Conservation (phyloP, 2,113 vertebrate species). For the Condylura cristata region DNA sequence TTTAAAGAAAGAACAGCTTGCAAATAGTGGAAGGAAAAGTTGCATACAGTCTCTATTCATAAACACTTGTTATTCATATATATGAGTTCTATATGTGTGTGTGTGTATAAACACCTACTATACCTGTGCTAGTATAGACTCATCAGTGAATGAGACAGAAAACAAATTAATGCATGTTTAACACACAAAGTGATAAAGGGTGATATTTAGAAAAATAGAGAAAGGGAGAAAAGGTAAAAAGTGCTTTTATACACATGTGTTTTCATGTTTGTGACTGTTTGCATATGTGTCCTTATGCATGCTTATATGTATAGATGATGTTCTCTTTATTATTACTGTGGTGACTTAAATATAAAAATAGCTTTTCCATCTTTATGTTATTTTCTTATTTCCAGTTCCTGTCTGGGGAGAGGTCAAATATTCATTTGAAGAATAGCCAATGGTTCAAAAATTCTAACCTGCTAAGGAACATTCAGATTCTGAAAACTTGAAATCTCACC, state of each 20-base stretch:
- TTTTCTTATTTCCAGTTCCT: conserved; percentile 16
- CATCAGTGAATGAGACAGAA: neutral
- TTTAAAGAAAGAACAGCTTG: neutral
- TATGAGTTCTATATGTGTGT: too few species aligned
- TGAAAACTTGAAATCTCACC: conserved; percentile 68
- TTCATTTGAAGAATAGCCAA: conserved; percentile 65
- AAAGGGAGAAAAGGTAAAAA: neutral
- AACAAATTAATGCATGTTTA: neutral
- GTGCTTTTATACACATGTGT: neutral
- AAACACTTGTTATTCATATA: neutral
- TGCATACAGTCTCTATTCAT: neutral
- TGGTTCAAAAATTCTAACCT: conserved; percentile 69
- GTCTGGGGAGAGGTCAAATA: conserved; percentile 64
- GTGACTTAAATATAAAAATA: conserved; percentile 37
- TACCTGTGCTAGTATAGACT: neutral
- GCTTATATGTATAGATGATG: neutral
- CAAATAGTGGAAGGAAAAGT: neutral
- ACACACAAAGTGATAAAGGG: neutral
- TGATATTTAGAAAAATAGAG: neutral
- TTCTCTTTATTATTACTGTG: neutral
- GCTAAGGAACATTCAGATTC: conserved; percentile 61
- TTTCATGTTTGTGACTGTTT: neutral
- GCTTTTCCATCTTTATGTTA: neutral
- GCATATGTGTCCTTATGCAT: neutral
- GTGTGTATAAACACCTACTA: neutral